Conservation (phyloP, 2,888 invertebrate genomes). For the Entomobrya proxima region DNA sequence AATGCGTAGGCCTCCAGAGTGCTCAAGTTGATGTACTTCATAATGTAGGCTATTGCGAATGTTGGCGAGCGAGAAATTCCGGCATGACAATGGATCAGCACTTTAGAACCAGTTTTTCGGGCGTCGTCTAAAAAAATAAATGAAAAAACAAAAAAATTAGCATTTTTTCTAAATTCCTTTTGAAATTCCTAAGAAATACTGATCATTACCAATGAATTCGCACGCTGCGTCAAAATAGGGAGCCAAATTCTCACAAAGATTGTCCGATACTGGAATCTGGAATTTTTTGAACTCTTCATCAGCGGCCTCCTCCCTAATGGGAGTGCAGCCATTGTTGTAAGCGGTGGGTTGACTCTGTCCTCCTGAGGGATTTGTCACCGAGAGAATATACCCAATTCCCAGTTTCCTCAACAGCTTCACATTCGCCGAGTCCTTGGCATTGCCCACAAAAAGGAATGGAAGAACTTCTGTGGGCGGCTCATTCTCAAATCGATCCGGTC, state of each 20-base stretch:
- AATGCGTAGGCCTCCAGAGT: conserved; percentile 92
- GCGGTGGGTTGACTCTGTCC: conserved; percentile 6
- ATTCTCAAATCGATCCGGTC: conserved; percentile 53
- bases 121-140: conserved; percentile 82
- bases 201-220: conserved; percentile 81
- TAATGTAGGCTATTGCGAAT: conserved; percentile 95
- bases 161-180: not conserved
- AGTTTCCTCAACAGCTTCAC: conserved; percentile 78
- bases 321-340: conserved; percentile 15
- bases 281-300: conserved; percentile 73
- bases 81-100: conserved; percentile 95
- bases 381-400: conserved; percentile 71
- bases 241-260: conserved; percentile 80
- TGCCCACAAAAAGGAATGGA: conserved; percentile 81
- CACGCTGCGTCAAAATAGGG: conserved; percentile 81
- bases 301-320: not conserved
- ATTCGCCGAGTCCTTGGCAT: conserved; percentile 81
- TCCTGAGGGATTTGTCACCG: conserved; percentile 44
- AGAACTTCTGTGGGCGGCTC: conserved; percentile 79
- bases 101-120: conserved; percentile 84
- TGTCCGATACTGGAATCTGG: conserved; percentile 81
- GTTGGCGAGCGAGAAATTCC: conserved; percentile 94
- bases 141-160: not conserved
- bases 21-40: conserved; percentile 88
- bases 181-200: no score